These are phyloP conservation scores for Mus pahari DNA, from an alignment of 2,113 vertebrate genomes.

Conservation along the genomic window DNA sequence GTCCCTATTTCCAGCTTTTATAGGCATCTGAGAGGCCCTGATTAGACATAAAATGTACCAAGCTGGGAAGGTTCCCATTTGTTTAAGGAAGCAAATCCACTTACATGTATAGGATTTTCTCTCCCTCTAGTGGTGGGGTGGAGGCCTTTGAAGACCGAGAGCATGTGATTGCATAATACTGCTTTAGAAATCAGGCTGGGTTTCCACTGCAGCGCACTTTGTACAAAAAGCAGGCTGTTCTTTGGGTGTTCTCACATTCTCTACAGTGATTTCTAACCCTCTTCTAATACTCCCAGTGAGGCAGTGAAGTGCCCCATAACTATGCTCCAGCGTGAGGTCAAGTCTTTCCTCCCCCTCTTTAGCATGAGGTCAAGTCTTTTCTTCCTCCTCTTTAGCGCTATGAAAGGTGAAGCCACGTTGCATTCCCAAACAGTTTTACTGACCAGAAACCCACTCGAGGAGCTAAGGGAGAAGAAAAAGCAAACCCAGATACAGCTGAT, in stretches of 20 bases:
- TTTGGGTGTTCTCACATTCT: background rate
- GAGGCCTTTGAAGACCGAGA: slow-evolving; percentile 18
- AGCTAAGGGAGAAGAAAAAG: background rate
- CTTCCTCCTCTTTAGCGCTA: background rate
- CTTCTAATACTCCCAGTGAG: background rate
- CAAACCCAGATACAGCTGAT: background rate
- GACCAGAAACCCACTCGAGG: background rate
- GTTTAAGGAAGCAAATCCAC: slow-evolving; percentile 4
- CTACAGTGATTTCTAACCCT: background rate
- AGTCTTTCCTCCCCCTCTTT: background rate
- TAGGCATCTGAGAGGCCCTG: slow-evolving; percentile 16
- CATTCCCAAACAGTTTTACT: slow-evolving; percentile 14
- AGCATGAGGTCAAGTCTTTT: background rate
- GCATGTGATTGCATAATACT: background rate
- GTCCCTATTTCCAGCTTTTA: background rate
- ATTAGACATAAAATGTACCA: background rate
- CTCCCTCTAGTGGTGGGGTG: slow-evolving; percentile 81
- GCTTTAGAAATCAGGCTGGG: slow-evolving; percentile 17
- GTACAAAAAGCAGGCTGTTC: background rate
- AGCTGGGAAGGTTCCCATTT: slow-evolving; percentile 6
- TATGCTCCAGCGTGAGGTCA: background rate
- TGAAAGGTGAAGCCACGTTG: background rate
- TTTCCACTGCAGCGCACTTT: slow-evolving; percentile 4
- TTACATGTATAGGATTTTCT: slow-evolving; percentile 61
- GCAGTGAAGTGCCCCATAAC: background rate